These are phyloP conservation scores for Lacerta agilis DNA, from an alignment of 2,797 vertebrate species.

Conservation along the genomic window DNA sequence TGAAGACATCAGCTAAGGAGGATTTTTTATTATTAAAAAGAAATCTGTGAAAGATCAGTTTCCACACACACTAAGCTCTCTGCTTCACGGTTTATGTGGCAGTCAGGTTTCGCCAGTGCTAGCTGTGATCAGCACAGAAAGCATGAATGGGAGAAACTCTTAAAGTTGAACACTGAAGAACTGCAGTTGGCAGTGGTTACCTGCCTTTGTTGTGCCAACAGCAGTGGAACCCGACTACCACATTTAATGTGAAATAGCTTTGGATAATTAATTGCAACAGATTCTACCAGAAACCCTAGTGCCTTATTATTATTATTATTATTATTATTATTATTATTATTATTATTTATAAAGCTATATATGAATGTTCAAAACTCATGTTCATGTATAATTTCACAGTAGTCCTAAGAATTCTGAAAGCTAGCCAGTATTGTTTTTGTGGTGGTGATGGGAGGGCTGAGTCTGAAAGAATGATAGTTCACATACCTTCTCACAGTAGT, in stretches of 20 bases:
- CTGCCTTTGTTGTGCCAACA: background rate
- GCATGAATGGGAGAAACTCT: background rate
- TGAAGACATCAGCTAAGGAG: constrained; percentile 65
- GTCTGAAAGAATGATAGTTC: background rate
- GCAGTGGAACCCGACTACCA: background rate
- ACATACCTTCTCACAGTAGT: too few relatives aligned
- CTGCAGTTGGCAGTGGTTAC: background rate
- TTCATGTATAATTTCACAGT: background rate
- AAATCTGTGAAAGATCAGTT: constrained; percentile 70
- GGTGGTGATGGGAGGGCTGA: background rate
- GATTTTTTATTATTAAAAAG: constrained; percentile 19
- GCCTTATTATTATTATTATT: too few relatives aligned
- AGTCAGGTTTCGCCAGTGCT: background rate
- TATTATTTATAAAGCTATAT: background rate
- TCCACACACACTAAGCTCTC: constrained; percentile 12
- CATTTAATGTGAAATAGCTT: background rate
- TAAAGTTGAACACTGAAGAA: background rate
- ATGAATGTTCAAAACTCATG: background rate
- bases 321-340: too few relatives aligned
- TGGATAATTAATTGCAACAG: background rate
- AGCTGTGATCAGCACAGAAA: background rate
- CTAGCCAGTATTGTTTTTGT: background rate
- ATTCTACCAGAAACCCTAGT: background rate
- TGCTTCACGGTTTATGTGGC: background rate
- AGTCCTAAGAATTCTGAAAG: background rate